phyloP scores from a whole-genome alignment of 2,113 vertebrate species.

The Sus scrofa region DNA sequence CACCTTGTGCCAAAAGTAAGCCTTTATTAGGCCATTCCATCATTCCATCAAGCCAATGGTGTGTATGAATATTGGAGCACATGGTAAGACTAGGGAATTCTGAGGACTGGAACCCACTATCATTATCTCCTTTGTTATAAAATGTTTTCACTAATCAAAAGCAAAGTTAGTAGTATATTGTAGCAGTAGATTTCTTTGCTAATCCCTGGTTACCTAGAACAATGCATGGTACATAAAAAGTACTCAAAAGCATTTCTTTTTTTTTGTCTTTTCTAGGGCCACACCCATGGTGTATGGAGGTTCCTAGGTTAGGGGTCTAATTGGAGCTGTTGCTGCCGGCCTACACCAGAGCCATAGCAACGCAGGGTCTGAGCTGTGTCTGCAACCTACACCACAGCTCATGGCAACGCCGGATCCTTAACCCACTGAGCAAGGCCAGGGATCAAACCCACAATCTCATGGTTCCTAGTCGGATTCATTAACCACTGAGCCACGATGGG shows the following conservation, averaged over 20 bases:
- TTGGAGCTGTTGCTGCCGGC: no score
- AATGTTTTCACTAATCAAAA: background rate
- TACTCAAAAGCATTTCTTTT: background rate
- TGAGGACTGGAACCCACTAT: background rate
- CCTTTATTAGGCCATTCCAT: background rate
- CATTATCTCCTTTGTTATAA: constrained; percentile 41
- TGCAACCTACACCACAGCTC: no score
- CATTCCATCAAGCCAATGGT: background rate
- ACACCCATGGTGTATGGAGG: no score
- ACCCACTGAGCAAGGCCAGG: no score
- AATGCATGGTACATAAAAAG: background rate
- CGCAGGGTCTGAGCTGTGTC: no score
- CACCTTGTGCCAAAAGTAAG: background rate
- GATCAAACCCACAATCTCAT: no score
- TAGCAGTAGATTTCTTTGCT: background rate
- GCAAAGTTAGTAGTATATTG: background rate
- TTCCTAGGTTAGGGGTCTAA: no score
- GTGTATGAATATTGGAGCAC: background rate
- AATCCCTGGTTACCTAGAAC: background rate
- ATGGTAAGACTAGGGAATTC: background rate
- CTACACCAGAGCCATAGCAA: no score
- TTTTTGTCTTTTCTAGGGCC: no score
- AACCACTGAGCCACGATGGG: no score
- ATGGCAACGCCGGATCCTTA: no score
- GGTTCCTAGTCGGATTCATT: no score